phyloP scores from a whole-genome alignment of 2,797 vertebrate species.

The Mycteria americana region DNA sequence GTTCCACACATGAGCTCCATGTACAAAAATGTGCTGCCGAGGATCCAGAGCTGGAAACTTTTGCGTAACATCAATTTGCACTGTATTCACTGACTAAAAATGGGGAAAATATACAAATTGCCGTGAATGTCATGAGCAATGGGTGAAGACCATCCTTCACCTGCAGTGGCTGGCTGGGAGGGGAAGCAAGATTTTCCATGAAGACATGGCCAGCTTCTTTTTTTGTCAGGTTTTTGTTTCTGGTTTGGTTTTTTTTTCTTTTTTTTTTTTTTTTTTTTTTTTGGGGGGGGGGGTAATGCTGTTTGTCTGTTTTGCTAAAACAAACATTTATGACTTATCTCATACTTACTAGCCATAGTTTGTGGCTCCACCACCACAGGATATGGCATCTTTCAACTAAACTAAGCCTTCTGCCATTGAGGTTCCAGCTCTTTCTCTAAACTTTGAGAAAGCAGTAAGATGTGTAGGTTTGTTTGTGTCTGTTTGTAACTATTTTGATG shows the following conservation, averaged over 20 bases:
- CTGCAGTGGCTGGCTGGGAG: neutral
- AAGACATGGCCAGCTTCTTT: neutral
- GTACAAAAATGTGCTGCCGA: neutral
- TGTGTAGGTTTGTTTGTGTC: neutral
- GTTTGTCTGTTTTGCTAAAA: neutral
- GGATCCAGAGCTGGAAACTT: neutral
- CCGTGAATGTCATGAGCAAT: neutral
- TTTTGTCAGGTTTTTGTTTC: neutral
- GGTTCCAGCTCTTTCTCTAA: conserved; percentile 16
- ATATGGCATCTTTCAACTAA: neutral
- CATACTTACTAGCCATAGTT: neutral
- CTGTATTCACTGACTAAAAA: neutral
- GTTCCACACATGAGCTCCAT: neutral
- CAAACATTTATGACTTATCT: neutral
- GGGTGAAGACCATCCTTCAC: neutral
- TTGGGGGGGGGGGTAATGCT: neutral
- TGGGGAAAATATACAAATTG: neutral
- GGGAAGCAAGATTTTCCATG: neutral
- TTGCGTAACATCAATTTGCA: neutral
- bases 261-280: neutral
- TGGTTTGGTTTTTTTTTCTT: neutral
- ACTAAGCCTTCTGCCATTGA: neutral
- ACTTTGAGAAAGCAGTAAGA: neutral
- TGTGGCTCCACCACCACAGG: neutral
- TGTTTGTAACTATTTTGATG: conserved; percentile 50